These are phyloP conservation scores for Eurosta solidaginis DNA, from an alignment of 1,140 invertebrate species.

Conservation along the genomic window DNA sequence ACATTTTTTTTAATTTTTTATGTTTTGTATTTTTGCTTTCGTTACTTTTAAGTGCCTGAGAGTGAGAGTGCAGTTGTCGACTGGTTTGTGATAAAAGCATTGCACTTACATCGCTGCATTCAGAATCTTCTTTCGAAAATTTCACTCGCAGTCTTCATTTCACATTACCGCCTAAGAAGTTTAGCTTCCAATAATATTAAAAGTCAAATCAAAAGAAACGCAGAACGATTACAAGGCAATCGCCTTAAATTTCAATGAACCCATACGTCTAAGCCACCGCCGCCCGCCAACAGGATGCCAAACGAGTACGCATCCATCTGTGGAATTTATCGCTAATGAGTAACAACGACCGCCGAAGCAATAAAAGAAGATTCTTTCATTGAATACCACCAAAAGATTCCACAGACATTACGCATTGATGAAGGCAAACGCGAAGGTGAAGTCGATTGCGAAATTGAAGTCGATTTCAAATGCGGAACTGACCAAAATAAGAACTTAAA, in stretches of 20 bases:
- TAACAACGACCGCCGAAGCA: not conserved
- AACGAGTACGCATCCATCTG: not conserved
- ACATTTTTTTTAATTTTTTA: too few relatives aligned
- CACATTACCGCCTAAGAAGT: too few relatives aligned
- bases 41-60: too few relatives aligned
- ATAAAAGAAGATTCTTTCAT: not conserved
- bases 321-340: conserved; percentile 26
- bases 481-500: too few relatives aligned
- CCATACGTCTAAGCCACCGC: not conserved
- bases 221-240: not conserved
- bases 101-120: too few relatives aligned
- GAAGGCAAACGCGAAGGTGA: not conserved
- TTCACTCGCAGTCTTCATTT: too few relatives aligned
- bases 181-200: too few relatives aligned
- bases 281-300: not conserved
- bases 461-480: not conserved
- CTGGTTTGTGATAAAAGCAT: too few relatives aligned
- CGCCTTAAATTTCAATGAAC: not conserved
- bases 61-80: too few relatives aligned
- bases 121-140: too few relatives aligned
- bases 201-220: too few relatives aligned
- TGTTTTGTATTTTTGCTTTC: too few relatives aligned
- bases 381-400: conserved; percentile 11
- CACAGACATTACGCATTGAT: conserved; percentile 11
- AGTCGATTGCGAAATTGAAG: not conserved